A percentile compares a stretch with the other conserved stretches of the same genome.
Evolutionary conservation across 53 echinoderm and acorn worm genomes (phyloP).

Genomic region (Antedon mediterranea): DNA sequence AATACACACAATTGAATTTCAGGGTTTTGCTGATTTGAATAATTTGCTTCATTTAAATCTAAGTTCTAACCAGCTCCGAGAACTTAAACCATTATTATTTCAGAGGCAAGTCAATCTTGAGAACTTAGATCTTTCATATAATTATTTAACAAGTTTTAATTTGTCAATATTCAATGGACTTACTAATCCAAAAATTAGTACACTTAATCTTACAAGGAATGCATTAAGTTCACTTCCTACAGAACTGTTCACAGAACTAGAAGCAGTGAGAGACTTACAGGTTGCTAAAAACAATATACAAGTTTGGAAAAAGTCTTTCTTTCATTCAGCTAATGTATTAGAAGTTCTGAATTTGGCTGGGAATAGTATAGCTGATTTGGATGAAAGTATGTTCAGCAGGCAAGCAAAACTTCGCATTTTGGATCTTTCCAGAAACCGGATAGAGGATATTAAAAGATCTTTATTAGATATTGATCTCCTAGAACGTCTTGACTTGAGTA

Average conservation of each 20-base stretch:
- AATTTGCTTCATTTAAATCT: constrained; percentile 6
- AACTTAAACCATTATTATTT: not conserved
- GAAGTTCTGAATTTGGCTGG: constrained; percentile 3
- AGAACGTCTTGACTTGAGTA: not conserved
- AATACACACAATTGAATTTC: not conserved
- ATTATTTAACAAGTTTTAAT: not conserved
- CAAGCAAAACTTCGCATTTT: constrained; percentile 5
- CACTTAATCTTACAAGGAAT: not conserved
- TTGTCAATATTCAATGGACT: not conserved
- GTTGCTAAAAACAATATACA: constrained; percentile 18
- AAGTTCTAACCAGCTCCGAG: constrained; percentile 3
- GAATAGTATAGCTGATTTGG: not conserved
- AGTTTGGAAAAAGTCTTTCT: constrained; percentile 1
- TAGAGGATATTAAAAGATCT: not conserved
- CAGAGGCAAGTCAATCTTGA: not conserved
- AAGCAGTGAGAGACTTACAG: not conserved
- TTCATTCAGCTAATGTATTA: not conserved
- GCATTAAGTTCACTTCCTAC: not conserved
- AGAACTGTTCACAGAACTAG: constrained; percentile 2
- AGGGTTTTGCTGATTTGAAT: not conserved
- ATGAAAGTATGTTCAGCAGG: not conserved
- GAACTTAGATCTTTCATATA: not conserved
- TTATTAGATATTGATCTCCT: not conserved
- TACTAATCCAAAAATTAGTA: not conserved
- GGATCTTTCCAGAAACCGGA: constrained; percentile 15